These are phyloP conservation scores for Adela reaumurella DNA, from an alignment of 2,888 invertebrate genomes.

Conservation along the genomic window DNA sequence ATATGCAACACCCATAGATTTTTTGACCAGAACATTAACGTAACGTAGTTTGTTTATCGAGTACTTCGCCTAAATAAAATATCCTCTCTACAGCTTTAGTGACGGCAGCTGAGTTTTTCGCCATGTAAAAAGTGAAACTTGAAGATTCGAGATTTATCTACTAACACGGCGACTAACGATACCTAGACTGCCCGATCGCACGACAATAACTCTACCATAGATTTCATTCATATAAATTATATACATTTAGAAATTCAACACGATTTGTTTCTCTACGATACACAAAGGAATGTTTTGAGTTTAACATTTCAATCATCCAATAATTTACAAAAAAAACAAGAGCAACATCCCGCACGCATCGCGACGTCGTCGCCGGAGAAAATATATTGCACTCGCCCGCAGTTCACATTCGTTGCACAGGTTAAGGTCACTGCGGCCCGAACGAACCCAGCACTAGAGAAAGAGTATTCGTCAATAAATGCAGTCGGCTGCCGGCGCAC, in stretches of 20 bases:
- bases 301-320: neutral
- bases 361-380: neutral
- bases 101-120: no score
- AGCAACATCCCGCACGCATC: neutral
- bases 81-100: no score
- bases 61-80: no score
- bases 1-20: neutral
- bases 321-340: neutral
- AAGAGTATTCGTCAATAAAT: neutral
- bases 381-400: neutral
- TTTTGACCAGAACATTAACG: neutral
- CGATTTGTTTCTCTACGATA: neutral
- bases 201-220: neutral
- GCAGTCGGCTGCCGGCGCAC: neutral
- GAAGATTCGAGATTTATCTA: no score
- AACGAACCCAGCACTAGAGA: neutral
- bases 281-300: neutral
- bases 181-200: no score
- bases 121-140: no score
- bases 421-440: neutral
- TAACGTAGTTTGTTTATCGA: constrained; percentile 1
- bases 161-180: no score
- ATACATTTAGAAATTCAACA: neutral
- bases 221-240: neutral
- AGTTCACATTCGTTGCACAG: neutral